A percentile compares a stretch with the other conserved stretches of the same genome.
Conservation (phyloP, 2,113 vertebrate genomes). For the Grammatotria lemairii region DNA sequence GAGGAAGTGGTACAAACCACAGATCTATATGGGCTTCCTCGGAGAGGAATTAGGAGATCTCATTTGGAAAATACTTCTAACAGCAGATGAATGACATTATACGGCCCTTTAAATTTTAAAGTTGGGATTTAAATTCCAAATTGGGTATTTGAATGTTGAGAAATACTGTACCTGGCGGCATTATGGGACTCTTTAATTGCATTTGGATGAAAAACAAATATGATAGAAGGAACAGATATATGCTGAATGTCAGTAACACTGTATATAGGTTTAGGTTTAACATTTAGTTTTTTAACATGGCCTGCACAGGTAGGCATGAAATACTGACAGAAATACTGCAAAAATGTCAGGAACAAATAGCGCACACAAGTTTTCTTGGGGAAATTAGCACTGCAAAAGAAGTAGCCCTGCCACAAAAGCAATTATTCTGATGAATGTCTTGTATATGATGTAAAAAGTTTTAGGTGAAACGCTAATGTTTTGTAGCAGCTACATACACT, state of each 20-base stretch:
- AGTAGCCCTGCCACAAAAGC: slow-evolving; percentile 60
- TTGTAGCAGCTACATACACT: slow-evolving; percentile 35
- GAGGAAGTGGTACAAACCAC: not conserved
- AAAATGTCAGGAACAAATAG: slow-evolving; percentile 37
- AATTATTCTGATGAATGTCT: slow-evolving; percentile 64
- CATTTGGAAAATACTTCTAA: not conserved
- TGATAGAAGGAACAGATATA: slow-evolving; percentile 13
- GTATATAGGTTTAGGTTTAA: slow-evolving; percentile 41
- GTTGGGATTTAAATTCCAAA: not conserved
- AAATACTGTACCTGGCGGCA: not conserved
- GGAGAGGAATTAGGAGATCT: not conserved
- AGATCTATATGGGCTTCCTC: not conserved
- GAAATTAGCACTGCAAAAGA: slow-evolving; percentile 55
- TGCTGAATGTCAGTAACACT: slow-evolving; percentile 33
- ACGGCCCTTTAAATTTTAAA: not conserved
- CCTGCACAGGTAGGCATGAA: slow-evolving; percentile 23
- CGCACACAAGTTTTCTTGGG: slow-evolving; percentile 52
- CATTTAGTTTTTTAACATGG: slow-evolving; percentile 57
- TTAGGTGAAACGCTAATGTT: slow-evolving; percentile 44
- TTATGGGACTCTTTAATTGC: slow-evolving; percentile 18
- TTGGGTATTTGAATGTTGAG: not conserved
- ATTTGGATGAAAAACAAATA: not conserved
- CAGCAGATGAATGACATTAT: not conserved
- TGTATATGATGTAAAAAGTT: slow-evolving; percentile 77
- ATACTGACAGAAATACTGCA: slow-evolving; percentile 21